phyloP scores from a whole-genome alignment of 1,140 invertebrate species.

The Chelonus insularis region DNA sequence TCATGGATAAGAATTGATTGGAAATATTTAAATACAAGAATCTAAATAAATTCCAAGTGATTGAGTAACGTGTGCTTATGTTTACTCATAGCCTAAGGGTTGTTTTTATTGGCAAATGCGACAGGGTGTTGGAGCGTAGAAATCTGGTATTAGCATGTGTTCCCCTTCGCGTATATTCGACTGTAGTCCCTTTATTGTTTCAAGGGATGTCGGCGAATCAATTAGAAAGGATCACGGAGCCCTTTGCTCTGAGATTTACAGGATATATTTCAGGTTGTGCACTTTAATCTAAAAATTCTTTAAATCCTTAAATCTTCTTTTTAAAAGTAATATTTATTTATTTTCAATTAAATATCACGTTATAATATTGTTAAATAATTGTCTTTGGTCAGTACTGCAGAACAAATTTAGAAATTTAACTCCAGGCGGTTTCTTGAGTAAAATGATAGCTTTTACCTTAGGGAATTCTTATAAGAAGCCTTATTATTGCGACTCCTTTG shows the following conservation, averaged over 20 bases:
- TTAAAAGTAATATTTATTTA: too few species aligned
- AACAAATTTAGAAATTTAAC: too few species aligned
- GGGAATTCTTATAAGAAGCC: slow-evolving; percentile 57
- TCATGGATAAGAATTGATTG: too few species aligned
- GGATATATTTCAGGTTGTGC: neutral
- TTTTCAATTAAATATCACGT: too few species aligned
- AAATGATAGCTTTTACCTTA: slow-evolving; percentile 41
- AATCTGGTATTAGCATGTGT: slow-evolving; percentile 42
- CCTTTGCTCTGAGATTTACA: slow-evolving; percentile 2
- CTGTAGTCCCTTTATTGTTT: slow-evolving; percentile 41
- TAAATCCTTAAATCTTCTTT: too few species aligned
- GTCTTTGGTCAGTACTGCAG: too few species aligned
- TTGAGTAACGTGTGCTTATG: slow-evolving; percentile 32
- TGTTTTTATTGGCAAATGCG: slow-evolving; percentile 27
- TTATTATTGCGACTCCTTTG: slow-evolving; percentile 23
- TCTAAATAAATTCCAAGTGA: slow-evolving; percentile 6
- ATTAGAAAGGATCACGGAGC: slow-evolving; percentile 16
- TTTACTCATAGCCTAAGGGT: slow-evolving; percentile 34
- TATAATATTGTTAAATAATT: too few species aligned
- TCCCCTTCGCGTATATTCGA: slow-evolving; percentile 35
- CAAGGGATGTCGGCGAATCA: slow-evolving; percentile 15
- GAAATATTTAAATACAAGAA: slow-evolving; percentile 2
- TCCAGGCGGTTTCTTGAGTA: slow-evolving; percentile 34
- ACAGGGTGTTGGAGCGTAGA: slow-evolving; percentile 41
- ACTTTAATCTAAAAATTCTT: neutral